phyloP scores from a whole-genome alignment of 37 sponge, comb jelly and placozoan genomes.

The Corticium candelabrum region DNA sequence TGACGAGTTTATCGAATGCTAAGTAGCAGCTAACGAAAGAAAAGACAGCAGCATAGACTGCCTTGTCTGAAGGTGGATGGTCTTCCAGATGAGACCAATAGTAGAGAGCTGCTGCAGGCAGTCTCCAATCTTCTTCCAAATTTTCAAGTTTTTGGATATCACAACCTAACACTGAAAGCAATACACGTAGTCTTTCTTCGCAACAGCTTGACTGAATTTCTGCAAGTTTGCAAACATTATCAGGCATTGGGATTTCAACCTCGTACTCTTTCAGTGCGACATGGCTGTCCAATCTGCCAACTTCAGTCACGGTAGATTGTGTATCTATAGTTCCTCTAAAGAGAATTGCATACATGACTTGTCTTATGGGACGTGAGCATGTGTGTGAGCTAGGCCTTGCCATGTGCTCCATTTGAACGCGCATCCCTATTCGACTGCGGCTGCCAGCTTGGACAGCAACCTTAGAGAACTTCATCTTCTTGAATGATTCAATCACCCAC shows the following conservation, averaged over 20 bases:
- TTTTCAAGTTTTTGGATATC: not conserved
- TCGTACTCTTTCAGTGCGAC: not conserved
- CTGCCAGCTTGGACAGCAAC: not conserved
- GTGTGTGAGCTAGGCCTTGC: not conserved
- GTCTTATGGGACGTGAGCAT: not conserved
- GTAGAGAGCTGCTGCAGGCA: not conserved
- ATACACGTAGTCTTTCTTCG: not conserved
- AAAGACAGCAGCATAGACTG: not conserved
- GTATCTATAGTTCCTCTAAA: not conserved
- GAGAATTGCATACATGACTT: not conserved
- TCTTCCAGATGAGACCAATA: not conserved
- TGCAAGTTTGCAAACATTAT: not conserved
- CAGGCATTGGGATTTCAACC: not conserved
- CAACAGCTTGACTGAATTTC: not conserved
- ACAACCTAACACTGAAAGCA: not conserved
- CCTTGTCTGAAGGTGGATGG: not conserved
- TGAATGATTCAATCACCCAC: not conserved
- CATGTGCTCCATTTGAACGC: not conserved
- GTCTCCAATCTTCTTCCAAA: not conserved
- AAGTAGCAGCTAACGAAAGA: not conserved
- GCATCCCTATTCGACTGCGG: not conserved
- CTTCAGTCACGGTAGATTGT: not conserved
- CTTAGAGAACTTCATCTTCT: not conserved
- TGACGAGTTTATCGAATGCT: too few relatives aligned
- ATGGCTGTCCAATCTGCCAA: not conserved